Base-by-base conservation (phyloP, 2,797 vertebrate species). In the Crenichthys baileyi region DNA sequence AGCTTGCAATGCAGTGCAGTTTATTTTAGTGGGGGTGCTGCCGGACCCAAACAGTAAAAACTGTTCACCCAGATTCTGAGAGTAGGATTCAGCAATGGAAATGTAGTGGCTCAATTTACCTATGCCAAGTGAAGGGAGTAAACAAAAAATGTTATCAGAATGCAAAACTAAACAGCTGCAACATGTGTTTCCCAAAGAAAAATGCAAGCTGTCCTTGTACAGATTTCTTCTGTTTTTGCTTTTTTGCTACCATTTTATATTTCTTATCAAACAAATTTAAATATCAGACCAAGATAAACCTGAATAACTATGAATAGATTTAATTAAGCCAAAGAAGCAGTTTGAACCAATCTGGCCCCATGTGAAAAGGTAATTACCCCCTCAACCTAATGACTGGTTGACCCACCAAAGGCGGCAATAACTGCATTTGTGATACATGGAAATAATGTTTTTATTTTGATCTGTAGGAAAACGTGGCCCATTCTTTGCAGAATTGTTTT, bases 101-200 rank as follows among this genome's bases (percentile, higher is more conserved):
- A 22, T 46, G 41, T 44, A 80, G 72, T 12, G 41, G 72, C 65
- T 87, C 18, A 8, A 53, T 78, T 39, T 74, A 31, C 80, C 77
- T 20, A 22, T 7, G n/a, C 71, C 3, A 78, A 80, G 65, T 15
- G n/a, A 50, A 72, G 72, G 41, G 58, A 77, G 82, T 87, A 90
- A 92, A 92, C 87, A 91, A 85, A 90, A 90, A 89, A 86, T 90
- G 87, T 87, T 92, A 89, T 68, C 80, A 84, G 90, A 86, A 88
- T 68, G 75, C 78, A 61, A 48, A 67, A 18, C 39, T 72, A 26
- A 55, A 24, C 76, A 73, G 83, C 85, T 89, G 82, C 76, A 84
- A 83, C n/a, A 73, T 74, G 36, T 13, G 44, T 87, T 44, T 82
- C 68, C 79, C 85, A 90, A 76, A 78, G 70, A 81, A 90, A 85